Evolutionary conservation across 1,140 invertebrate genomes (phyloP).

Genomic region (Araneus ventricosus): DNA sequence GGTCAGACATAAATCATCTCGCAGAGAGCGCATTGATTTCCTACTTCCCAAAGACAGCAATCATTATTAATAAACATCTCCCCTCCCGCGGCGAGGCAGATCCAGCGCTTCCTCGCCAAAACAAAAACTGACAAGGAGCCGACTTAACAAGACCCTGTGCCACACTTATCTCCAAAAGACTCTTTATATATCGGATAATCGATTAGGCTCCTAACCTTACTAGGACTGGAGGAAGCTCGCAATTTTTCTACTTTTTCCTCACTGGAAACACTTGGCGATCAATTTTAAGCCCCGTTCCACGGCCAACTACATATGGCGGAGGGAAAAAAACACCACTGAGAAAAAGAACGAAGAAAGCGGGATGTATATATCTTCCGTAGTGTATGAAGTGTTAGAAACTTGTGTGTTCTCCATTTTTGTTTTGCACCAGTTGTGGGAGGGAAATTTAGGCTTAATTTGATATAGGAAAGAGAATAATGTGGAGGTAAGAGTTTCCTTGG

Average conservation of each 20-base stretch:
- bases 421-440: neutral
- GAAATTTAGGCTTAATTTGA: slow-evolving; percentile 23
- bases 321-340: neutral
- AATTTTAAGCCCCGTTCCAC: slow-evolving; percentile 15
- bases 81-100: neutral
- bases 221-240: neutral
- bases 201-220: neutral
- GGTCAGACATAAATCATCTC: slow-evolving; percentile 17
- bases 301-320: neutral
- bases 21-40: slow-evolving; percentile 1
- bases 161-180: slow-evolving; percentile 17
- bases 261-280: slow-evolving; percentile 25
- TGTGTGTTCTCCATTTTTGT: neutral
- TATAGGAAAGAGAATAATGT: neutral
- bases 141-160: slow-evolving; percentile 12
- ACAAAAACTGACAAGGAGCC: slow-evolving; percentile 20
- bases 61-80: slow-evolving; percentile 31
- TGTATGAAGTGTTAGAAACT: neutral
- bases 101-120: neutral
- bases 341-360: neutral
- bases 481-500: neutral
- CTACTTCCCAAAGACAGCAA: slow-evolving; percentile 9
- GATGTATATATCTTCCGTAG: neutral
- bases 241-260: neutral
- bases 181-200: slow-evolving; percentile 40